Base-by-base conservation (phyloP, 2,797 vertebrate genomes). In the Tiaroga cobitis region DNA sequence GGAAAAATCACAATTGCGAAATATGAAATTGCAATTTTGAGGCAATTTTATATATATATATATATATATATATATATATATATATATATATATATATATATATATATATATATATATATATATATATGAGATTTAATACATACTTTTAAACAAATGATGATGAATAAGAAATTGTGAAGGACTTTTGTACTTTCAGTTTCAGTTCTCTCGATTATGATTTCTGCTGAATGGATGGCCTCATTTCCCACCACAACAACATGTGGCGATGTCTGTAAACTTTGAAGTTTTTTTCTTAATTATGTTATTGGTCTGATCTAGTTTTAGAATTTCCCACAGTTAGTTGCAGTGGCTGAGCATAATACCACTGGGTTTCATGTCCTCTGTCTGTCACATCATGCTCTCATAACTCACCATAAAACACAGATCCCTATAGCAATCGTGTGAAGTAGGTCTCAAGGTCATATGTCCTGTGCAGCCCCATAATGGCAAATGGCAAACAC, bases 361-460 rank as follows among this genome's bases (percentile, higher is more conserved):
- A 13, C 24, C 24, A n/a, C 37, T 16, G 34, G 51, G 19, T 82
- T 82, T 82, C 56, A 74, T 32, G 74, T 74, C 69, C 56, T 82
- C 56, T 13, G 5, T 39, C 32, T 56, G 41, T 8, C 15, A 8
- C 80, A 70, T n/a, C 15, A 49, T 49, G n/a, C 59, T 72, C n/a
- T 34, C 37, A 43, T 82, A 24, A 82, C n/a, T 43, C 37, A 24
- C 5, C 24, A 41, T 81, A n/a, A 80, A 80, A 54, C 26, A 24
- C 24, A 0, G 46, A 46, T 49, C 39, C 18, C 61, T 8, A 9
- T 80, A 1, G 16, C 16, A 6, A 37, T 37, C 9, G 1, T 43
- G 9, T 68, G 29, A 80, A 80, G 26, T 24, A 39, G 34, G 49
- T 76, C 49, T 34, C 0, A 51, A 49, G 2, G 0, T 54, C 29